A percentile compares a stretch with the other conserved stretches of the same genome.
Evolutionary conservation across 2,888 invertebrate species (phyloP).

Genomic region (Pseudeuparius sepicola): DNA sequence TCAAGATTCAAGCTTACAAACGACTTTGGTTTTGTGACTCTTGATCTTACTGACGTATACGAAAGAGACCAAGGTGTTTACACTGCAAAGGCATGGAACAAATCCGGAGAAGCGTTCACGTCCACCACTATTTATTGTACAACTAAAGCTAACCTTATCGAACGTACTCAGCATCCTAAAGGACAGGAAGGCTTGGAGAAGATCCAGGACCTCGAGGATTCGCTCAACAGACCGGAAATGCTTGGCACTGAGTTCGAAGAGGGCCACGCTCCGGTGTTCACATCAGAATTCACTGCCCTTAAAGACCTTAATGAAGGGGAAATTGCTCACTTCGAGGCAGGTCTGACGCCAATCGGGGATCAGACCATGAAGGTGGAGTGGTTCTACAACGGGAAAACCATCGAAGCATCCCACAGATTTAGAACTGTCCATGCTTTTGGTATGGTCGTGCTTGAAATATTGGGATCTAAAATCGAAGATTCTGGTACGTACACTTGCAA

Average conservation of each 20-base stretch:
- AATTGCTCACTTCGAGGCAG: conserved; percentile 96
- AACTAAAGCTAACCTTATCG: conserved; percentile 73
- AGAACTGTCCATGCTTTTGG: conserved; percentile 95
- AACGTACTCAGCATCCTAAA: conserved; percentile 87
- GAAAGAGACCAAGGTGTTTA: conserved; percentile 91
- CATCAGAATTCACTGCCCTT: conserved; percentile 75
- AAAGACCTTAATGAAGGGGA: conserved; percentile 86
- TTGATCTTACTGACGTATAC: conserved; percentile 86
- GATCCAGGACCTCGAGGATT: conserved; percentile 84
- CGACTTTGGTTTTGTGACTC: conserved; percentile 93
- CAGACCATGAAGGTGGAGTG: conserved; percentile 92
- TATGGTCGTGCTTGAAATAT: conserved; percentile 91
- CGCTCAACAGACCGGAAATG: conserved; percentile 62
- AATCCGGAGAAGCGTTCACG: conserved; percentile 83
- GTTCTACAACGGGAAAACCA: conserved; percentile 87
- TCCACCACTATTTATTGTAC: conserved; percentile 80
- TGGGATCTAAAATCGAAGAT: conserved; percentile 88
- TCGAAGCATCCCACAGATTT: conserved; percentile 82
- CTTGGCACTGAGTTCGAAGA: conserved; percentile 61
- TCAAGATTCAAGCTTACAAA: conserved; percentile 85
- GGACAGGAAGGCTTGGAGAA: conserved; percentile 88
- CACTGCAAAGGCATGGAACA: conserved; percentile 83
- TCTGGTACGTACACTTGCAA: conserved; percentile 81
- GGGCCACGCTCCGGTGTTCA: conserved; percentile 80
- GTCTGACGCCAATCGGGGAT: conserved; percentile 86